Evolutionary conservation across 1,140 invertebrate species (phyloP).

Genomic region (Sipha flava): DNA sequence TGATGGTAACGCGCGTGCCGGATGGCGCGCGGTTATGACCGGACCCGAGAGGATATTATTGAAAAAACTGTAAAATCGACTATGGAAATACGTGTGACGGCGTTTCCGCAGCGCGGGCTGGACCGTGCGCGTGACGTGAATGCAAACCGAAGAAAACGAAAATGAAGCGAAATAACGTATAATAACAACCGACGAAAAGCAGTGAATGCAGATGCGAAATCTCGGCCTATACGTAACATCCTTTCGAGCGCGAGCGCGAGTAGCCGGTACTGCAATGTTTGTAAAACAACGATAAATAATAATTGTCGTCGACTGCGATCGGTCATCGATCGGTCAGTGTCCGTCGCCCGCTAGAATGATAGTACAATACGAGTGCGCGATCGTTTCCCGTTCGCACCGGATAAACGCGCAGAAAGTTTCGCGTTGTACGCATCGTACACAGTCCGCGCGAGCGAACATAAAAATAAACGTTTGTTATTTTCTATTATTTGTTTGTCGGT

Average conservation of each 20-base stretch:
- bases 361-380: too few relatives aligned
- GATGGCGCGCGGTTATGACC: not conserved
- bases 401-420: too few relatives aligned
- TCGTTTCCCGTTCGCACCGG: too few relatives aligned
- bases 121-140: conserved; percentile 30
- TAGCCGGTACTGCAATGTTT: too few relatives aligned
- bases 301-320: too few relatives aligned
- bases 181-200: not conserved
- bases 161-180: not conserved
- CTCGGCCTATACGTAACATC: not conserved
- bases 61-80: conserved; percentile 13
- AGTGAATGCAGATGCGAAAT: too few relatives aligned
- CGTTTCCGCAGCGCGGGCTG: conserved; percentile 1
- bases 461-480: not conserved
- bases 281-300: too few relatives aligned
- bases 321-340: too few relatives aligned
- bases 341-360: too few relatives aligned
- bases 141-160: not conserved
- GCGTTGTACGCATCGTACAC: too few relatives aligned
- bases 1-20: not conserved
- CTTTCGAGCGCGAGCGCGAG: too few relatives aligned
- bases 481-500: not conserved
- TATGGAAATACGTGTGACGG: conserved; percentile 15
- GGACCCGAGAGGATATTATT: conserved; percentile 25
- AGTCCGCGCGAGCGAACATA: too few relatives aligned